Percentiles rank a stretch among this genome's conserved stretches.
These are phyloP conservation scores for Tinamus guttatus DNA, from an alignment of 2,113 vertebrate genomes.

Conservation along the genomic window DNA sequence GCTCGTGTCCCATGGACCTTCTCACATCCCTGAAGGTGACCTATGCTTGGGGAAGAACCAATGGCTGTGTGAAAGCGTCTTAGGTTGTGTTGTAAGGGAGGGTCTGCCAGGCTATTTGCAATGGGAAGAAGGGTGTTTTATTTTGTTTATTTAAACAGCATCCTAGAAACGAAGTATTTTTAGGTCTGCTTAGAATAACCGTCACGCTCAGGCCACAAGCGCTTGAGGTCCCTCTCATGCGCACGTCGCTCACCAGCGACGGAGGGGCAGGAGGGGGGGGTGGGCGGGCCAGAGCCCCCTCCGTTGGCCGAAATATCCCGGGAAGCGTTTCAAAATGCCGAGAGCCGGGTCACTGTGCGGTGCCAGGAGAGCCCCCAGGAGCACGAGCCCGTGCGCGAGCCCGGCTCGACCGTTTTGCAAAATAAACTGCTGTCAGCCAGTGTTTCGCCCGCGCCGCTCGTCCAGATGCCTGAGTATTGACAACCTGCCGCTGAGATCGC, in stretches of 20 bases:
- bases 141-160: background rate
- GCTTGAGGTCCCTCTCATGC: background rate
- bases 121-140: background rate
- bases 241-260: fast-evolving
- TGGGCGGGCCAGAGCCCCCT: background rate
- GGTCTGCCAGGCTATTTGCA: background rate
- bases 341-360: background rate
- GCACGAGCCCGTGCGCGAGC: background rate
- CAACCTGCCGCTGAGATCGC: background rate
- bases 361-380: background rate
- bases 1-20: background rate
- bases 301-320: background rate
- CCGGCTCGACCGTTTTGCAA: background rate
- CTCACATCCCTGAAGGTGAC: background rate
- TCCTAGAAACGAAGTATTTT: background rate
- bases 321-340: background rate
- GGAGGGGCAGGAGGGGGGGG: fast-evolving
- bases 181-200: background rate
- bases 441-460: background rate
- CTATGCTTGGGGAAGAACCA: background rate
- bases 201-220: fast-evolving
- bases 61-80: background rate
- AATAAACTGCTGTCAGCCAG: background rate
- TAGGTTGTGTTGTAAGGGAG: fast-evolving
- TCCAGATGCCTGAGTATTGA: conserved; percentile 7